Evolutionary conservation across 2,113 vertebrate genomes (phyloP).

Genomic region (Nothobranchius furzeri): DNA sequence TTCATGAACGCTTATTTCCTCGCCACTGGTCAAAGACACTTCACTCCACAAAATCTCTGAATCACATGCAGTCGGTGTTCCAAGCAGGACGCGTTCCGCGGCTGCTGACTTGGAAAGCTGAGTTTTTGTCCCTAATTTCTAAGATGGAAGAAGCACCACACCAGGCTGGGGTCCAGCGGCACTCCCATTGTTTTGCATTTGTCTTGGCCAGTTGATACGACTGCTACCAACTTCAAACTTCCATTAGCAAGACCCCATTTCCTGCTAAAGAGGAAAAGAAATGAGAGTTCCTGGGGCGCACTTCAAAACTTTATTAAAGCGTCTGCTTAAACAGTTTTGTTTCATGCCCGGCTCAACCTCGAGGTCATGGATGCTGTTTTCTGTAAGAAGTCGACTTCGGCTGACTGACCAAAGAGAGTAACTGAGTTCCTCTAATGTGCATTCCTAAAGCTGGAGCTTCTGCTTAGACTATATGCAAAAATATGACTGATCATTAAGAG

Average conservation of each 20-base stretch:
- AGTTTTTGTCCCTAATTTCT: not conserved
- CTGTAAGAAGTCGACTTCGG: conserved; percentile 3
- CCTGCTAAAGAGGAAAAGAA: conserved; percentile 6
- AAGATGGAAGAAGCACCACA: not conserved
- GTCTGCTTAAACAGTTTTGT: conserved; percentile 43
- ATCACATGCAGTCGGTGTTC: conserved; percentile 12
- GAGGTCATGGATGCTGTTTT: conserved; percentile 9
- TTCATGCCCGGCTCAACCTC: conserved; percentile 36
- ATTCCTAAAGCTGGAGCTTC: not conserved
- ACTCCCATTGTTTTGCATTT: not conserved
- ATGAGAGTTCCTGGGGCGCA: conserved; percentile 34
- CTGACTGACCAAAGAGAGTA: conserved; percentile 15
- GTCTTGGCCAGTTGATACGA: conserved; percentile 1
- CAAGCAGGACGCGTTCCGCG: conserved; percentile 15
- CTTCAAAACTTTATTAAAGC: conserved; percentile 46
- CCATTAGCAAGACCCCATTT: conserved; percentile 53
- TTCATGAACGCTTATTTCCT: conserved; percentile 59
- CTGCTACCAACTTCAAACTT: conserved; percentile 34
- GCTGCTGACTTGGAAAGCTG: conserved; percentile 1
- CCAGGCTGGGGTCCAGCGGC: not conserved
- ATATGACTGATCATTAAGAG: too few relatives aligned
- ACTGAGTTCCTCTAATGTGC: not conserved
- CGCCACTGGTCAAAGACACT: conserved; percentile 36
- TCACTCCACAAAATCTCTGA: conserved; percentile 25
- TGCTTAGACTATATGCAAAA: too few relatives aligned